Evolutionary conservation across 1,140 invertebrate genomes (phyloP), one percentile per base, ranked within the genome.

Genomic region (Conus betulinus): DNA sequence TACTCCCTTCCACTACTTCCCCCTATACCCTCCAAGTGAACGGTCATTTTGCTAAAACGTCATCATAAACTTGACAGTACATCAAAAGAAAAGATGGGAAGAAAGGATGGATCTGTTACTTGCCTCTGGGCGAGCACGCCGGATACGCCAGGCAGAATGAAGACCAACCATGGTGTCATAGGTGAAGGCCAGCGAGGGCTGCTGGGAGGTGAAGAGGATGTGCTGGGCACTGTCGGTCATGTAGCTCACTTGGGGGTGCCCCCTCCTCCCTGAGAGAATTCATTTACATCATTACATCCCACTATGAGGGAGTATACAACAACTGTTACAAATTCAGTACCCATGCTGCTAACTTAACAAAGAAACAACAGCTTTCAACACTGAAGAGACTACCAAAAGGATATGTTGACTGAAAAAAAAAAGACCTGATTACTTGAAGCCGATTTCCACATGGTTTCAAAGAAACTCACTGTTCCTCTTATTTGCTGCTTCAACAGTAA

Each of bases 81-180:
- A 83, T n/a, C 52, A 83, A 53, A 83, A 51, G 25, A 83, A 17
- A 7, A 84, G 52, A 85, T 13, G 10, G 53, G 74, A 88, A 39
- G 39, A 39, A 39, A 39, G 39, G 17, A 88, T 10, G 25, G n/a
- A n/a, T 51, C 6, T 7, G 23, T 17, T 5, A 87, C 96, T 97
- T 95, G 98, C 98, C 90, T 98, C 97, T n/a, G 95, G 93, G 10
- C 96, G 96, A 2, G 98, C 97, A 94, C 97, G 97, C 52, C 98
- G 95, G 63, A 99, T 96, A 91, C 96, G 97, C 96, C 98, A 98
- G 20, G 98, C 96, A 27, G 97, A 97, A 95, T 99, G 98, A 39
- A 97, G 96, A 25, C 97, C 97, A 76, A 97, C 96, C 93, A 97
- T 97, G 79, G 96, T 96, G 94, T 98, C 97, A 93, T 97, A 98